Evolutionary conservation across 2,888 invertebrate species (phyloP).

Genomic region (Melanargia galathea): DNA sequence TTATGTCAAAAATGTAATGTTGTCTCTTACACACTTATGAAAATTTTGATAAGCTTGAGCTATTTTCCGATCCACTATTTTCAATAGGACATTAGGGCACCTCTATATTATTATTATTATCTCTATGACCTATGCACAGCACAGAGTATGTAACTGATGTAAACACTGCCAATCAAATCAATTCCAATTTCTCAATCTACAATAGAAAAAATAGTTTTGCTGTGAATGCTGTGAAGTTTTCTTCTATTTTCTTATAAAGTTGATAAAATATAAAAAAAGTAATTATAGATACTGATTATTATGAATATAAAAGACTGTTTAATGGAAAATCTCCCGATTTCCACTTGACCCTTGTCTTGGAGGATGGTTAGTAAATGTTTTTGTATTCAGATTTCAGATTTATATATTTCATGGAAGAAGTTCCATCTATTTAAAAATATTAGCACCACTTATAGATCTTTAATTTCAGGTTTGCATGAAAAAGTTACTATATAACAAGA

Average conservation of each 20-base stretch:
- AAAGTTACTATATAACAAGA: slow-evolving; percentile 45
- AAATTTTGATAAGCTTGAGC: too few relatives aligned
- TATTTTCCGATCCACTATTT: too few relatives aligned
- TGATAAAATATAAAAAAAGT: background rate
- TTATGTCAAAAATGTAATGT: too few relatives aligned
- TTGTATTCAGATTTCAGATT: slow-evolving; percentile 17
- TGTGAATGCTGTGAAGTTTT: slow-evolving; percentile 10
- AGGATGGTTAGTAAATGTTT: slow-evolving; percentile 43
- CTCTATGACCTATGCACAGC: too few relatives aligned
- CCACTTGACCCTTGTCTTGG: slow-evolving; percentile 45
- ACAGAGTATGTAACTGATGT: too few relatives aligned
- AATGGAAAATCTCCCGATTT: slow-evolving; percentile 36
- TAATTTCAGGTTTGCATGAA: slow-evolving; percentile 53
- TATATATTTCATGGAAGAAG: background rate
- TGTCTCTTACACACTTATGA: too few relatives aligned
- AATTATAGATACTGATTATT: slow-evolving; percentile 10
- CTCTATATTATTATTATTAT: too few relatives aligned
- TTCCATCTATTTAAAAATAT: slow-evolving; percentile 12
- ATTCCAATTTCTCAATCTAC: background rate
- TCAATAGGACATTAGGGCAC: too few relatives aligned
- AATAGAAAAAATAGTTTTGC: background rate
- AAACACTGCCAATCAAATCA: too few relatives aligned
- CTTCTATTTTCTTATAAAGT: background rate
- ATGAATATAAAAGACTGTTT: slow-evolving; percentile 31
- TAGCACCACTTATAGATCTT: background rate